Evolutionary conservation across 37 sponge, comb jelly and placozoan species (phyloP), one percentile per base, ranked within the genome.

Genomic region (Agelas oroides): DNA sequence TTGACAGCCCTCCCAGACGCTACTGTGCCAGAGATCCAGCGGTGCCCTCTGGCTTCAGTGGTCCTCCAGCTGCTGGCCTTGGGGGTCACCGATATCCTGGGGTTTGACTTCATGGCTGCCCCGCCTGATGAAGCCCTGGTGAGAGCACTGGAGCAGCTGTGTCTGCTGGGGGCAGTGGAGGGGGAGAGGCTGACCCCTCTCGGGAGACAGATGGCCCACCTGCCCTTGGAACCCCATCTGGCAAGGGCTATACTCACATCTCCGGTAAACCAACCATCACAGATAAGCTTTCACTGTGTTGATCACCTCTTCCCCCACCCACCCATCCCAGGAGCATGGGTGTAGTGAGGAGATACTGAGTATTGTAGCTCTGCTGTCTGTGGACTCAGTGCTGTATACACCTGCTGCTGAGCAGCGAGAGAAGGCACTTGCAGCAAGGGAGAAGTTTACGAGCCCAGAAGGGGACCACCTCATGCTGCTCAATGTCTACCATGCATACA

Each of bases 381-480:
- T 93, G 67, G 98, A 97, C 25, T 89, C 96, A 24, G 88, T 95
- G 18, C 54, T 95, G 65, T 95, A 78, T 80, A 89, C 86, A 21
- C 98, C 98, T 39, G 46, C 98, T 39, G 46, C 56, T n/a, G 84
- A 88, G 56, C 72, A 91, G 84, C 78, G 87, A 59, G 96, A 96
- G 28, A 57, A 75, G 24, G 91, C 87, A 15, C 23, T 64, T 21
- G 80, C 80, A 21, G 88, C 81, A 23, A 53, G 89, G 36, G 36
- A 58, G 53, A 91, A 89, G 88, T 97, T 97, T 65, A 15, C 60
- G 33, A 85, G 92, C 18, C 62, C 76, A 14, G 92, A 95, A 23
- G 97, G 98, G 19, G 98, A 97, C 74, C 98, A 95, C 46, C 16
- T 97, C 53, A 97, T 80, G 28, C 68, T 97, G 59, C 72, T 97